Conservation (phyloP, 2,797 vertebrate genomes). For the Accipiter fasciatus region DNA sequence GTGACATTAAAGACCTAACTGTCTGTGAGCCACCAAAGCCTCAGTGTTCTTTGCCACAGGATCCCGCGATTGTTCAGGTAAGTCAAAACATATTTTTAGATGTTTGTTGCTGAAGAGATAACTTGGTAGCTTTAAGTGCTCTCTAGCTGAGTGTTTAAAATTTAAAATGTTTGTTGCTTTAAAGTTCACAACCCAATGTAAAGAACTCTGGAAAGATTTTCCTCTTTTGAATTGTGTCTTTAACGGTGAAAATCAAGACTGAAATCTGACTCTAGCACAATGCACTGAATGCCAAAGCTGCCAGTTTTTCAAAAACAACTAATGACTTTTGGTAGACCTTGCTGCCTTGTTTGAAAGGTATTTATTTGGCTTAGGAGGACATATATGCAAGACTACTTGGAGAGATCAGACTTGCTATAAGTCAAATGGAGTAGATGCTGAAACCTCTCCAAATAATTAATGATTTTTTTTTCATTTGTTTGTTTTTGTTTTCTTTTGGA, state of each 20-base stretch:
- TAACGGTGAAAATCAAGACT: not conserved
- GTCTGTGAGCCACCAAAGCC: conserved; percentile 97
- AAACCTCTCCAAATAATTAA: not conserved
- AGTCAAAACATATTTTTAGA: not conserved
- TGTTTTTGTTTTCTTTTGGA: not conserved
- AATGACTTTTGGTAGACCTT: not conserved
- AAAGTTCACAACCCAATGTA: not conserved
- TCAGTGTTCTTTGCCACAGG: conserved; percentile 91
- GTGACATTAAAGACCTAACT: conserved; percentile 98
- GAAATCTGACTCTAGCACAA: not conserved
- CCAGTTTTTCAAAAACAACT: not conserved
- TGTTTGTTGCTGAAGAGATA: not conserved
- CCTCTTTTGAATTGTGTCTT: not conserved
- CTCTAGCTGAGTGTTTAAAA: not conserved
- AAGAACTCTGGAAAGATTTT: not conserved
- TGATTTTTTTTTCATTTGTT: not conserved
- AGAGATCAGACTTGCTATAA: not conserved
- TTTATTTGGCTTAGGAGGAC: not conserved
- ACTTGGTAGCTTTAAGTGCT: not conserved
- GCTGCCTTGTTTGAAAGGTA: not conserved
- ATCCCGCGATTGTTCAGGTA: conserved; percentile 98
- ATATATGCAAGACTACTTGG: not conserved
- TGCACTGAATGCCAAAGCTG: not conserved
- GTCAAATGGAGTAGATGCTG: not conserved
- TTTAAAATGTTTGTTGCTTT: not conserved